phyloP scores from a whole-genome alignment of 2,113 vertebrate species.

The Caretta caretta region DNA sequence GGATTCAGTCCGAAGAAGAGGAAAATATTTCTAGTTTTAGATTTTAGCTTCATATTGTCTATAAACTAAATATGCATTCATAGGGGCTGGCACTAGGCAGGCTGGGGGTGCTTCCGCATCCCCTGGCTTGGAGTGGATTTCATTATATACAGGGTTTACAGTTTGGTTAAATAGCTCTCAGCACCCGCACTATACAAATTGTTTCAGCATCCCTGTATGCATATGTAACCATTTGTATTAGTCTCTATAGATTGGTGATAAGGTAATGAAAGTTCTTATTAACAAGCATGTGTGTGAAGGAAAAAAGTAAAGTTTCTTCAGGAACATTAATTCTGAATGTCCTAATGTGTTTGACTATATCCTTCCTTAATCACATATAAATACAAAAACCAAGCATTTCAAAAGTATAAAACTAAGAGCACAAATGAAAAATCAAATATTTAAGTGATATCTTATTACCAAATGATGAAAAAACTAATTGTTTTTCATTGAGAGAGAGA shows the following conservation, averaged over 20 bases:
- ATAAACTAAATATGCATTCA: background rate
- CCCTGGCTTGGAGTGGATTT: too few relatives aligned
- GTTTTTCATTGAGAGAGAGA: background rate
- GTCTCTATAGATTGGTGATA: background rate
- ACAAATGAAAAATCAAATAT: background rate
- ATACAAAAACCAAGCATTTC: background rate
- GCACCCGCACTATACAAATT: too few relatives aligned
- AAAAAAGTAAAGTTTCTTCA: background rate
- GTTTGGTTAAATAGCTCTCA: too few relatives aligned
- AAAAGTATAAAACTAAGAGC: background rate
- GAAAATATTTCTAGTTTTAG: background rate
- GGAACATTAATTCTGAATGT: background rate
- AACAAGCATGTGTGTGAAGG: background rate
- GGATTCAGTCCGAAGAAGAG: background rate
- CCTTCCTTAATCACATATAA: background rate
- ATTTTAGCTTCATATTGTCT: background rate
- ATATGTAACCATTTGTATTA: background rate
- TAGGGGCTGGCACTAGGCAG: too few relatives aligned
- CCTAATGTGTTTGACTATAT: accelerated
- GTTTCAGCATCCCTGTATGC: too few relatives aligned
- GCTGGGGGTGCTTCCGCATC: too few relatives aligned
- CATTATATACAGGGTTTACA: too few relatives aligned
- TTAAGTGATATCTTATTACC: background rate
- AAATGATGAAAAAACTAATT: background rate
- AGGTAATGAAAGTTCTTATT: background rate